These are phyloP conservation scores for Lasioglossum vierecki DNA, from an alignment of 2,888 invertebrate species.

Conservation along the genomic window DNA sequence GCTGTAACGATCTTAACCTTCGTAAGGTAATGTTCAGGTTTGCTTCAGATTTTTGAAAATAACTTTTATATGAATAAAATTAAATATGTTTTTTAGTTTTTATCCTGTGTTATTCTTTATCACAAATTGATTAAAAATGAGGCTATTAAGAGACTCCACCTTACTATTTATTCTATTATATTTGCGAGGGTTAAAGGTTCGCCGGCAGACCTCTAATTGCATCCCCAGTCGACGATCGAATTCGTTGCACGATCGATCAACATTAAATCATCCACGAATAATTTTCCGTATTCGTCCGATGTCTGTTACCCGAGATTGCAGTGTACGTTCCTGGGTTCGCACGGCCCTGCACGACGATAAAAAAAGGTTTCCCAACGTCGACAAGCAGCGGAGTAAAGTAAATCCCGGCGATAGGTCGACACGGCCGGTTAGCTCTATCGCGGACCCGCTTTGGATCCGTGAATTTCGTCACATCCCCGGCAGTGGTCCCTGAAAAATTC, in stretches of 20 bases:
- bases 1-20: too few relatives aligned
- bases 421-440: slow-evolving; percentile 8
- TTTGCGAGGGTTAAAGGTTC: too few relatives aligned
- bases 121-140: too few relatives aligned
- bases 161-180: too few relatives aligned
- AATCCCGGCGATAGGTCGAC: slow-evolving; percentile 12
- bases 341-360: background rate
- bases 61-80: too few relatives aligned
- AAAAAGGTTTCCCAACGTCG: background rate
- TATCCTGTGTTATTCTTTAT: too few relatives aligned
- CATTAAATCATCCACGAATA: background rate
- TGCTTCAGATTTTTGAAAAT: too few relatives aligned
- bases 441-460: slow-evolving; percentile 1
- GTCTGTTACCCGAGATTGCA: background rate
- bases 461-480: slow-evolving; percentile 13
- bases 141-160: too few relatives aligned
- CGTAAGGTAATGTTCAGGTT: too few relatives aligned
- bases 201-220: background rate
- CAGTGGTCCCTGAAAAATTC: slow-evolving; percentile 41
- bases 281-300: background rate
- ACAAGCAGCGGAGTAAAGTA: background rate
- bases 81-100: too few relatives aligned
- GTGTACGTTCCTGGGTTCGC: background rate
- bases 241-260: too few relatives aligned
- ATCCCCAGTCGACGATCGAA: too few relatives aligned